phyloP scores from a whole-genome alignment of 2,888 invertebrate species.

The Malachius bipustulatus region DNA sequence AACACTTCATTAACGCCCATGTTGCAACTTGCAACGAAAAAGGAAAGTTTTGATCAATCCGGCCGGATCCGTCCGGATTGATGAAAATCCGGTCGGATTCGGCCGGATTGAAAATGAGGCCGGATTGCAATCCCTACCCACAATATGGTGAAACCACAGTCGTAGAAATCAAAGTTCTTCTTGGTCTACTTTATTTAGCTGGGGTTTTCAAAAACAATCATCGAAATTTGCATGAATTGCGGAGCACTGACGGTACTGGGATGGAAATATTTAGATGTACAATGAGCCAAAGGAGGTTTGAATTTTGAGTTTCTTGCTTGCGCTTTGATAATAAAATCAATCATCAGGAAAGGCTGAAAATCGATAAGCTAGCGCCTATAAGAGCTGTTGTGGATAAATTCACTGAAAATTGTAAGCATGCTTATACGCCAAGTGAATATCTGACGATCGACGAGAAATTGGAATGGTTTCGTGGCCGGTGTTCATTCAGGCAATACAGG shows the following conservation, averaged over 20 bases:
- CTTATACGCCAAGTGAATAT: slow-evolving; percentile 12
- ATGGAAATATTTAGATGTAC: slow-evolving; percentile 13
- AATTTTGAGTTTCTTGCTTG: slow-evolving; percentile 9
- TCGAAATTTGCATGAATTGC: slow-evolving; percentile 12
- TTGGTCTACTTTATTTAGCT: slow-evolving; percentile 15
- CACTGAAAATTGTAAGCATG: slow-evolving; percentile 12
- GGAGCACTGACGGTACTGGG: slow-evolving; percentile 12
- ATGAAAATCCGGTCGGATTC: slow-evolving; percentile 3
- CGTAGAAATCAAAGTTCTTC: slow-evolving; percentile 14
- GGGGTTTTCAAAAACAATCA: slow-evolving; percentile 11
- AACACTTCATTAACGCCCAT: slow-evolving; percentile 1
- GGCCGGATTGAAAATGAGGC: slow-evolving; percentile 3
- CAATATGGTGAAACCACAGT: too few relatives aligned
- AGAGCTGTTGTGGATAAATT: slow-evolving; percentile 14
- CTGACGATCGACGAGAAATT: slow-evolving; percentile 14
- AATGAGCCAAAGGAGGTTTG: slow-evolving; percentile 11
- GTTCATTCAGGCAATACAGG: slow-evolving; percentile 11
- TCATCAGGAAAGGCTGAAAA: slow-evolving; percentile 5
- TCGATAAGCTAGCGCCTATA: slow-evolving; percentile 11
- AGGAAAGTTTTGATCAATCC: neutral
- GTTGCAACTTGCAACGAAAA: neutral
- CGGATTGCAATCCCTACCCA: slow-evolving; percentile 10
- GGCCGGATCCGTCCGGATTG: slow-evolving; percentile 2
- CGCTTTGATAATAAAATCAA: slow-evolving; percentile 8
- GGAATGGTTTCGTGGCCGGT: slow-evolving; percentile 10